A percentile compares a stretch with the other conserved stretches of the same genome.
phyloP scores from a whole-genome alignment of 2,113 vertebrate genomes.

The Aramus guarauna region DNA sequence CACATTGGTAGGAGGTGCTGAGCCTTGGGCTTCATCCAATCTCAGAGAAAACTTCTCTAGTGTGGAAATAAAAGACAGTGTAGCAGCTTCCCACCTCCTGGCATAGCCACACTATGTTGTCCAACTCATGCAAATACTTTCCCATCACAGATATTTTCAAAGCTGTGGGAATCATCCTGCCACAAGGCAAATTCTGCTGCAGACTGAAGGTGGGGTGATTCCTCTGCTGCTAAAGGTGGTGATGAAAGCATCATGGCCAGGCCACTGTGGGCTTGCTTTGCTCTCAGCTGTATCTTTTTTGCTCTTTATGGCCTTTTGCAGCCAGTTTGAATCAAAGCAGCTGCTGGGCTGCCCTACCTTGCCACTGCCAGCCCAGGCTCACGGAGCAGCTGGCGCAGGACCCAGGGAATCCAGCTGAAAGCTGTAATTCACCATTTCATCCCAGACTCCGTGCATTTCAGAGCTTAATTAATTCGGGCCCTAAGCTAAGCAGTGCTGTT shows the following conservation, averaged over 20 bases:
- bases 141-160: not conserved
- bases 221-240: not conserved
- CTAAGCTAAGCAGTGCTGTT: accelerated
- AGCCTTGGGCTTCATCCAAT: not conserved
- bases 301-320: not conserved
- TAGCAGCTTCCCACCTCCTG: not conserved
- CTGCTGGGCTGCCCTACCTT: not conserved
- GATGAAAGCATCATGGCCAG: not conserved
- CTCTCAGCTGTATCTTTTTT: not conserved
- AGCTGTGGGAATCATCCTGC: not conserved
- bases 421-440: not conserved
- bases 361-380: not conserved
- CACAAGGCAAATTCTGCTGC: not conserved
- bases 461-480: not conserved
- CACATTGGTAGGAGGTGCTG: not conserved
- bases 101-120: not conserved
- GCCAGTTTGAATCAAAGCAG: not conserved
- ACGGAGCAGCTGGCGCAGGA: not conserved
- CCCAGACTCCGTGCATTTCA: not conserved
- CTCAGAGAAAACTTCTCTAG: not conserved
- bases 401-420: not conserved
- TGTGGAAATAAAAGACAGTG: not conserved
- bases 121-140: not conserved
- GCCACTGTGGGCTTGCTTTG: not conserved
- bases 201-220: not conserved